A percentile compares a stretch with the other conserved stretches of the same genome.
phyloP scores from a whole-genome alignment of 2,797 vertebrate species.

The Thalassophryne amazonica region DNA sequence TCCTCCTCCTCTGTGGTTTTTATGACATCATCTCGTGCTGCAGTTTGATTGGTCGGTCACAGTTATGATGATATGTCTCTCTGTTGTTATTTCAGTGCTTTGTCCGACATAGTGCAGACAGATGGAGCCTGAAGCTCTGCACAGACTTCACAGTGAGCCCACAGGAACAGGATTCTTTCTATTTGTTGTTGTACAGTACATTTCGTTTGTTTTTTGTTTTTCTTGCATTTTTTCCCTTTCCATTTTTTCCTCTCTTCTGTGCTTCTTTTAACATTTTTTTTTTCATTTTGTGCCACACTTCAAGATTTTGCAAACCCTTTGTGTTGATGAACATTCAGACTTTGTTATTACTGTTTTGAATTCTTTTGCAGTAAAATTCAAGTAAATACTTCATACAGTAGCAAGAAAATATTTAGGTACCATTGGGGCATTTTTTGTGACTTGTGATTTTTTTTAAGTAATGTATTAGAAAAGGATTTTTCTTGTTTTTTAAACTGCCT shows the following conservation, averaged over 20 bases:
- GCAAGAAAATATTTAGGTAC: no score
- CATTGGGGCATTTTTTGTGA: no score
- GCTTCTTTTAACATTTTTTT: slow-evolving; percentile 13
- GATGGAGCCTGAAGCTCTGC: slow-evolving; percentile 3
- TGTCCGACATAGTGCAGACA: slow-evolving; percentile 83
- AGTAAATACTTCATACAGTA: no score
- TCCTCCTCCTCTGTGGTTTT: neutral
- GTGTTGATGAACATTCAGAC: neutral
- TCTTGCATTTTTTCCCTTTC: slow-evolving; percentile 50
- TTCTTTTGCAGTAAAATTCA: slow-evolving; percentile 9
- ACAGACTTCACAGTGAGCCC: slow-evolving; percentile 28
- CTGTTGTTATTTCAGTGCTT: slow-evolving; percentile 81
- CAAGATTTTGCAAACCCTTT: slow-evolving; percentile 10
- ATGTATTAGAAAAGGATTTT: no score
- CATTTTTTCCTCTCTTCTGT: slow-evolving; percentile 3
- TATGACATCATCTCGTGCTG: neutral
- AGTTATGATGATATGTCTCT: slow-evolving; percentile 4
- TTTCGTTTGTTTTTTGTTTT: slow-evolving; percentile 52
- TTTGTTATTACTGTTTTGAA: slow-evolving; percentile 13
- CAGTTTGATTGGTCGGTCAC: neutral
- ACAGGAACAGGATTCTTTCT: slow-evolving; percentile 30
- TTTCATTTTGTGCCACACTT: slow-evolving; percentile 27
- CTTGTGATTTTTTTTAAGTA: no score
- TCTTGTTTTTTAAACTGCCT: no score
- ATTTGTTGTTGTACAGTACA: slow-evolving; percentile 36